These are phyloP conservation scores for Acropora yongei DNA, from an alignment of 64 coral and sea anemone species.

Conservation along the genomic window DNA sequence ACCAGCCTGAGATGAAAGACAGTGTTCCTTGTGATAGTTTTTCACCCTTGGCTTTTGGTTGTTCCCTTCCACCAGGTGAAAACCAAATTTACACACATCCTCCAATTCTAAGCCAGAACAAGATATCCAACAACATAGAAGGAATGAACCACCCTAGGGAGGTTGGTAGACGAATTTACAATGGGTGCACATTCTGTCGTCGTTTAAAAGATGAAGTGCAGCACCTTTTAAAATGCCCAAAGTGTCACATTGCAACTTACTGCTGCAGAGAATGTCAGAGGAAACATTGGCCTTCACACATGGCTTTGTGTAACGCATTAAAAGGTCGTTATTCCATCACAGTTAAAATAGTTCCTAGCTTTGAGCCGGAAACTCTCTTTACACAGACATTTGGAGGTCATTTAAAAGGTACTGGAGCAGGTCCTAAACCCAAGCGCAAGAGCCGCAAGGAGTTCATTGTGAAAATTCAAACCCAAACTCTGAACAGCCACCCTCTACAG, in stretches of 20 bases:
- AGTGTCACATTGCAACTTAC: constrained; percentile 61
- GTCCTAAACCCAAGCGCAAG: constrained; percentile 56
- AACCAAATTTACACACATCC: constrained; percentile 38
- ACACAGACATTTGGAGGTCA: constrained; percentile 59
- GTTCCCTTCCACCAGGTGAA: constrained; percentile 45
- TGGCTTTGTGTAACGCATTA: constrained; percentile 38
- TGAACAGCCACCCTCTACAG: constrained; percentile 73
- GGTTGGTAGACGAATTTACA: neutral
- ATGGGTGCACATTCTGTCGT: constrained; percentile 66
- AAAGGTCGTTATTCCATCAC: constrained; percentile 54
- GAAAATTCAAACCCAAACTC: constrained; percentile 67
- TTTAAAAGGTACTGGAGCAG: constrained; percentile 62
- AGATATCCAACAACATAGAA: constrained; percentile 53
- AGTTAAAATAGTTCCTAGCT: neutral
- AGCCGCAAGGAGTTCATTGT: constrained; percentile 62
- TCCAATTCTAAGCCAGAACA: constrained; percentile 28
- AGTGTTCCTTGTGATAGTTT: neutral
- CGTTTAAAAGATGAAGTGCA: neutral
- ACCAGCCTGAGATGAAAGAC: neutral
- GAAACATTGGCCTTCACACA: constrained; percentile 53
- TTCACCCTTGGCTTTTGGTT: neutral
- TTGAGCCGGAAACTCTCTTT: too few relatives aligned
- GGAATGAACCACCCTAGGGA: constrained; percentile 68
- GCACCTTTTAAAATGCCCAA: neutral
- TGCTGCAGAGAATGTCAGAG: constrained; percentile 55